phyloP scores from a whole-genome alignment of 2,113 vertebrate genomes.

The Oceanites oceanicus region DNA sequence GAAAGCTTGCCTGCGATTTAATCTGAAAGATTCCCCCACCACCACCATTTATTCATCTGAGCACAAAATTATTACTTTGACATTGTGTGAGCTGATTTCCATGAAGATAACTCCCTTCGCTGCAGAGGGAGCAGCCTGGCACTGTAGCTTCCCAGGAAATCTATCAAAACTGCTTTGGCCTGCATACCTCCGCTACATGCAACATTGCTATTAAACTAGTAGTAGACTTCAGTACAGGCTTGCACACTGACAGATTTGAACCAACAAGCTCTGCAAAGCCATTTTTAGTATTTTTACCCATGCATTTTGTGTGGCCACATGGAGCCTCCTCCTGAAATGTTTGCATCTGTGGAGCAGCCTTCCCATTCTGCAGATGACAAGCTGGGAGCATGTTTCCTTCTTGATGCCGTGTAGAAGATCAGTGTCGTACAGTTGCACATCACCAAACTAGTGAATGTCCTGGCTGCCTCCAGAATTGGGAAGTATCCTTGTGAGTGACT shows the following conservation, averaged over 20 bases:
- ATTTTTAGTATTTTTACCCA: background rate
- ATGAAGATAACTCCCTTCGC: background rate
- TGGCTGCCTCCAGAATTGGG: background rate
- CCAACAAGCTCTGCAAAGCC: background rate
- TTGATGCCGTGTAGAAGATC: background rate
- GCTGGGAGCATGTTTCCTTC: background rate
- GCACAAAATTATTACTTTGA: background rate
- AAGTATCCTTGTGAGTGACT: background rate
- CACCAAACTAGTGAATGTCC: background rate
- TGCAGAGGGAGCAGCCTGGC: background rate
- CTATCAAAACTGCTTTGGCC: background rate
- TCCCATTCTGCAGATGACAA: background rate
- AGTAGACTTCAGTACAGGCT: background rate
- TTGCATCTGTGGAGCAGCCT: background rate
- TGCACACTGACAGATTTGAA: background rate
- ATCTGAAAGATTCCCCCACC: background rate
- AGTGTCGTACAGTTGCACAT: rapidly evolving
- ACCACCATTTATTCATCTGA: background rate
- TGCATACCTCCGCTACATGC: background rate
- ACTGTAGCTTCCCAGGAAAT: background rate
- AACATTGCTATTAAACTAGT: background rate
- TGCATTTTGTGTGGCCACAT: background rate
- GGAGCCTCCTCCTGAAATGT: background rate
- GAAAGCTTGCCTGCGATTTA: background rate
- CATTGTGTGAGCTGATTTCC: background rate